A percentile compares a stretch with the other conserved stretches of the same genome.
Conservation (phyloP, 92 coral and sea anemone genomes). For the Chrysogorgia sp. region DNA sequence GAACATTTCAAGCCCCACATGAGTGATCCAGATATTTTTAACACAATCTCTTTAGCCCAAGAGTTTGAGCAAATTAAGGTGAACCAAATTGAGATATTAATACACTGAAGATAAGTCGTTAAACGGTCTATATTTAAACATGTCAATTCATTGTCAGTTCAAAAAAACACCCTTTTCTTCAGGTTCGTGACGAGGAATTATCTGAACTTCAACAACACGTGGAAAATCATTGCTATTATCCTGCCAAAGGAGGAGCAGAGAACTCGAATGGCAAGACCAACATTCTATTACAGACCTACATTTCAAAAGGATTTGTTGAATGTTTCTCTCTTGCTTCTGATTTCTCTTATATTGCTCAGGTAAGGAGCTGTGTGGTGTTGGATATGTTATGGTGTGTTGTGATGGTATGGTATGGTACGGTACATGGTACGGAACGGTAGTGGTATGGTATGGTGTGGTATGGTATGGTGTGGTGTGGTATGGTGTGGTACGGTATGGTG, state of each 20-base stretch:
- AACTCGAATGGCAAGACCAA: conserved; percentile 89
- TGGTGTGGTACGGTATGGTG: too few species aligned
- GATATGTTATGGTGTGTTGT: neutral
- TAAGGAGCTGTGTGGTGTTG: conserved; percentile 12
- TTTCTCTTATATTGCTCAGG: conserved; percentile 94
- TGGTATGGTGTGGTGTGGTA: too few species aligned
- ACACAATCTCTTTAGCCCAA: conserved; percentile 86
- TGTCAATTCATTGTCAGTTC: neutral
- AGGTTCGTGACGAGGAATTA: conserved; percentile 97
- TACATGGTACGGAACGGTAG: too few species aligned
- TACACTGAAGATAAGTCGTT: neutral
- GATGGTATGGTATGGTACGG: neutral
- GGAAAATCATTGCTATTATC: conserved; percentile 64
- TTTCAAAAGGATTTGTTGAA: conserved; percentile 82
- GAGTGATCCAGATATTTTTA: conserved; percentile 73
- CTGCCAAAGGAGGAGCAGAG: conserved; percentile 92
- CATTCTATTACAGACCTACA: conserved; percentile 91
- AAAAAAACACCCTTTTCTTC: neutral
- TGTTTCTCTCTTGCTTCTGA: conserved; percentile 97
- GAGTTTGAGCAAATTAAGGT: conserved; percentile 99
- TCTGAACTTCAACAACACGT: conserved; percentile 77
- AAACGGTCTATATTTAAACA: neutral
- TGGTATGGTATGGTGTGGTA: too few species aligned
- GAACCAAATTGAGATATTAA: neutral
- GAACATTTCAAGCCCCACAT: conserved; percentile 74